Evolutionary conservation across 2,797 vertebrate genomes (phyloP), one percentile per base, ranked within the genome.

Genomic region (Typhlichthys eigenmanni): DNA sequence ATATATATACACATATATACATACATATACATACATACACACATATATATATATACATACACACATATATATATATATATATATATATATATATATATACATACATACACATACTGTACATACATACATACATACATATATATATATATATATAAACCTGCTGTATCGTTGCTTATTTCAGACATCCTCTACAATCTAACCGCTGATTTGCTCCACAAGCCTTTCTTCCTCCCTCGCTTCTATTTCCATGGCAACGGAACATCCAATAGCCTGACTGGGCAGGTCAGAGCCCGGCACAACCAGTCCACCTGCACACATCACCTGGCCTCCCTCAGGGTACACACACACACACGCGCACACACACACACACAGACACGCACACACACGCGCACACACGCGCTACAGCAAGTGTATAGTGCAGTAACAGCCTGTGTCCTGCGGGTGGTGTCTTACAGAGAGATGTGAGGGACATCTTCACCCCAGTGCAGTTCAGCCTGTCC

Each of bases 171-270:
- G 49, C 48, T 16, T 52, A n/a, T 45, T 73, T 67, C 67, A 98
- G 96, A 94, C 46, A 83, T 98, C 71, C 86, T 92, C 67, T 99
- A 98, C 83, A 96, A 96, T 79, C 77, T 99, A 73, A 96, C 92
- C 14, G 86, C 95, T 69, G 97, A 98, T 13, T 82, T 95, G 66
- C 91, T 86, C 61, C 93, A 95, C 79, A 96, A 92, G 78, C 81
- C 89, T 0, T 91, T 91, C 43, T 91, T 93, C 53, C 93, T 93
- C 55, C 90, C 93, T 56, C 95, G 97, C 50, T 98, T 99, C 86
- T 95, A 95, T 85, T 98, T 98, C 88, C 89, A 85, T n/a, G 91
- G 91, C 32, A 95, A 98, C 52, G 94, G 93, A 48, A 96, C 94
- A 1, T 92, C 91, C 5, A 96, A 97, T 46, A 82, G 85, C 66